Evolutionary conservation across 1,140 invertebrate species (phyloP).

Genomic region (Pseudomyrmex pallidus): DNA sequence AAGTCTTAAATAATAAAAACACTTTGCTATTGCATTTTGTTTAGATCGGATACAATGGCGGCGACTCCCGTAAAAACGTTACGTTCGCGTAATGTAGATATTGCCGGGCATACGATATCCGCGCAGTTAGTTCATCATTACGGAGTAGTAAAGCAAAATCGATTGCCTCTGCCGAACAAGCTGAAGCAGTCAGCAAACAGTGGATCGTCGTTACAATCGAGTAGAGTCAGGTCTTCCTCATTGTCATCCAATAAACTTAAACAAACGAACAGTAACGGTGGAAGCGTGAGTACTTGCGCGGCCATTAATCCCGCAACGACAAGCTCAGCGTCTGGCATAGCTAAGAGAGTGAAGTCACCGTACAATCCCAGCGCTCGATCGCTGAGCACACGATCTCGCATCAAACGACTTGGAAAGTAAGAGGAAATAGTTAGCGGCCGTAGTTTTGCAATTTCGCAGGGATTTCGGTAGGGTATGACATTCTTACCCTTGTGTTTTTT

Average conservation of each 20-base stretch:
- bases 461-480: conserved; percentile 60
- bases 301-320: conserved; percentile 52
- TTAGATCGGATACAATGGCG: conserved; percentile 82
- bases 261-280: conserved; percentile 60
- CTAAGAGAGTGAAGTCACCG: conserved; percentile 80
- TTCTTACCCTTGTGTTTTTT: conserved; percentile 63
- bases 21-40: conserved; percentile 1
- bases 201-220: conserved; percentile 61
- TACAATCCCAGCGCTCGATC: conserved; percentile 79
- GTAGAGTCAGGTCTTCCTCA: conserved; percentile 66
- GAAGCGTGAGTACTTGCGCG: conserved; percentile 65
- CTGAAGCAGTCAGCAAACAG: conserved; percentile 68
- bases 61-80: conserved; percentile 82
- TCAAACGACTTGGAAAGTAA: conserved; percentile 83
- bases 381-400: conserved; percentile 80
- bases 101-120: conserved; percentile 80
- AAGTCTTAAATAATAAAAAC: too few species aligned
- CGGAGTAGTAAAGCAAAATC: conserved; percentile 79
- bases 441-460: conserved; percentile 24
- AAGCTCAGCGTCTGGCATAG: conserved; percentile 70
- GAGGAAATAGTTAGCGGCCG: conserved; percentile 13
- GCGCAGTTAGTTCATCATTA: conserved; percentile 81
- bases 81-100: conserved; percentile 83
- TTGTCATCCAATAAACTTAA: conserved; percentile 72
- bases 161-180: conserved; percentile 75